These are phyloP conservation scores for Steromphala cineraria DNA, from an alignment of 2,888 invertebrate genomes.

Conservation along the genomic window DNA sequence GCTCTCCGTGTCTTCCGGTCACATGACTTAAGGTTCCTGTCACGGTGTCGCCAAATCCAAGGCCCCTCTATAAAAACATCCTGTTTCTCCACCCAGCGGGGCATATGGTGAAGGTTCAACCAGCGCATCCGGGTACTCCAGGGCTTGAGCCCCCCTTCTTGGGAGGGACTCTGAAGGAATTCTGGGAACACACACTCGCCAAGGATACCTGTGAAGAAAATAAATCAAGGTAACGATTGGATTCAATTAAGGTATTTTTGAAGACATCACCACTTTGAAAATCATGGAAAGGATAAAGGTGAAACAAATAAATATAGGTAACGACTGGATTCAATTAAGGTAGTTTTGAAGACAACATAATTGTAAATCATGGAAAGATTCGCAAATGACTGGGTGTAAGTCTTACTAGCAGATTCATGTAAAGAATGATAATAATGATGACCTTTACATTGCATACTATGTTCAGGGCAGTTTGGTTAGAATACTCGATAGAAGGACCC, in stretches of 20 bases:
- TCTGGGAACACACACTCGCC: slow-evolving; percentile 56
- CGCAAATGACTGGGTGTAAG: too few relatives aligned
- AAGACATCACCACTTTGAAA: too few relatives aligned
- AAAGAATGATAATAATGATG: too few relatives aligned
- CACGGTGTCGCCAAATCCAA: slow-evolving; percentile 56
- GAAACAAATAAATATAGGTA: not conserved
- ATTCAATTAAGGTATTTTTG: too few relatives aligned
- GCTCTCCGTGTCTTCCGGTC: slow-evolving; percentile 48
- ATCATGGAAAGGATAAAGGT: not conserved
- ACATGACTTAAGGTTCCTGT: slow-evolving; percentile 52
- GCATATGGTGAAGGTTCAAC: slow-evolving; percentile 58
- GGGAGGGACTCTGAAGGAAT: slow-evolving; percentile 56
- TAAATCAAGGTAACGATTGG: not conserved
- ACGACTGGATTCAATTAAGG: too few relatives aligned
- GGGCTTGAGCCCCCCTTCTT: slow-evolving; percentile 48
- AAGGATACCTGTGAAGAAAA: not conserved
- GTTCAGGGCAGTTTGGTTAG: too few relatives aligned
- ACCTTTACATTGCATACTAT: too few relatives aligned
- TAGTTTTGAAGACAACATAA: too few relatives aligned
- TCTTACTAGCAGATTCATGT: too few relatives aligned
- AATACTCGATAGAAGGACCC: too few relatives aligned
- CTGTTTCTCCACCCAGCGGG: slow-evolving; percentile 59
- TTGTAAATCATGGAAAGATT: too few relatives aligned
- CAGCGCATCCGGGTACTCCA: slow-evolving; percentile 65
- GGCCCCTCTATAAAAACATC: slow-evolving; percentile 56